These are phyloP conservation scores for Megaceryle torquata DNA, from an alignment of 2,113 vertebrate species.

Conservation along the genomic window DNA sequence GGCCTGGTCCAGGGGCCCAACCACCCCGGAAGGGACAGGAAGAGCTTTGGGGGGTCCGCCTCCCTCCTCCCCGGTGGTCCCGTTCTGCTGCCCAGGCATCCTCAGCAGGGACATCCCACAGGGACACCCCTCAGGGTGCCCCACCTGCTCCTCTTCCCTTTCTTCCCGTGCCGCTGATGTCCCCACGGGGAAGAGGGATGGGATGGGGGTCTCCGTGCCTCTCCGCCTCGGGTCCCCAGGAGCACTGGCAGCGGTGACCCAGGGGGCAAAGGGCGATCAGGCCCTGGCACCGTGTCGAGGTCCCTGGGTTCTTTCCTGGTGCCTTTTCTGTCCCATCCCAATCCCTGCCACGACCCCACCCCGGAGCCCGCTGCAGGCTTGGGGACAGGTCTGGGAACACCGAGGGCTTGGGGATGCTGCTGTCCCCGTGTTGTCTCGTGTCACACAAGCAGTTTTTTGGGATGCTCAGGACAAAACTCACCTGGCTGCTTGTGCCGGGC, in stretches of 20 bases:
- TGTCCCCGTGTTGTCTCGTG: rapidly evolving
- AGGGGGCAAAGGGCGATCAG: background rate
- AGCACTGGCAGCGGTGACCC: background rate
- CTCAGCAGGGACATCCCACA: too few species aligned
- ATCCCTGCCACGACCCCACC: too few species aligned
- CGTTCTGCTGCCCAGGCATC: background rate
- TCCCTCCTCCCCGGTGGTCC: background rate
- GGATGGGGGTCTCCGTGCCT: rapidly evolving
- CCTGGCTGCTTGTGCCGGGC: rapidly evolving
- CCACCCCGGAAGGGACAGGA: background rate
- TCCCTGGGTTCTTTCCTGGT: background rate
- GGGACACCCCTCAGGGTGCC: background rate
- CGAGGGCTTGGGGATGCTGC: rapidly evolving
- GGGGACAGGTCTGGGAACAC: background rate
- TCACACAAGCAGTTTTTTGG: rapidly evolving
- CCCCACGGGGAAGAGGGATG: background rate
- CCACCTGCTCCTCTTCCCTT: background rate
- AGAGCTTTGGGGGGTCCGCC: background rate
- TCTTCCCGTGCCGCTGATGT: rapidly evolving
- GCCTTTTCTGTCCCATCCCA: too few species aligned
- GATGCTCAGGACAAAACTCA: background rate
- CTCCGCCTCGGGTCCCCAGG: rapidly evolving
- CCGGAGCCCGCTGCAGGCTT: background rate
- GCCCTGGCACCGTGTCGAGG: too few species aligned
- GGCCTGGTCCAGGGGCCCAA: too few species aligned